Evolutionary conservation across 2,113 vertebrate genomes (phyloP), one percentile per base, ranked within the genome.

Genomic region (Suricata suricatta): DNA sequence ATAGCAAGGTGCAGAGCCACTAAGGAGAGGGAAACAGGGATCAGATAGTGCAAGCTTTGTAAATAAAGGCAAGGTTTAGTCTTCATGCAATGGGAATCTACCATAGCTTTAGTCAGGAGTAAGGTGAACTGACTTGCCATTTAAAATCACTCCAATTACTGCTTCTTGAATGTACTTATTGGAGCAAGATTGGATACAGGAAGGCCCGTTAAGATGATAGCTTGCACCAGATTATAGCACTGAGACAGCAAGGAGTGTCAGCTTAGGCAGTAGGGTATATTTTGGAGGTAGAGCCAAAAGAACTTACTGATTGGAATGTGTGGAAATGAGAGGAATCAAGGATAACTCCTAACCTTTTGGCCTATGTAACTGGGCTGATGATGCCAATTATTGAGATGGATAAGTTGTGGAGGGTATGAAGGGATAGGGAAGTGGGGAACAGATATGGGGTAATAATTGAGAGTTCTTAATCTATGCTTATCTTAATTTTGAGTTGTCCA

Each of bases 401-500:
- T 64, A 85, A 85, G 71, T 95, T n/a, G 72, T 63, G 15, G 54
- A 47, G 12, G 23, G 21, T 1, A 29, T 69, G 47, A 86, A 9
- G 19, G 77, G n/a, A n/a, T 68, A 7, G 0, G 47, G 41, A 76
- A 81, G 38, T 85, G 41, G 31, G 35, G 60, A 82, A 88, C 41
- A 83, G 41, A 63, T 77, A 7, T 44, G 21, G 33, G 21, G 35
- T 57, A 29, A 90, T 68, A 77, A 57, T 44, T 79, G n/a, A 89
- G 31, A n/a, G 23, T 85, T 60, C 66, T 86, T 47, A 33, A 50
- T 72, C 89, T 72, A 31, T 93, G 44, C 69, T 64, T 33, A 77
- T 92, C 68, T 88, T 68, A 94, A 82, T 86, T 90, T 72, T 94
- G 71, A 86, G 31, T 64, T 81, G n/a, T 10, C 16, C 41, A 57